phyloP scores from a whole-genome alignment of 1,140 invertebrate species.

The Pachyrhynchus sulphureomaculatus region DNA sequence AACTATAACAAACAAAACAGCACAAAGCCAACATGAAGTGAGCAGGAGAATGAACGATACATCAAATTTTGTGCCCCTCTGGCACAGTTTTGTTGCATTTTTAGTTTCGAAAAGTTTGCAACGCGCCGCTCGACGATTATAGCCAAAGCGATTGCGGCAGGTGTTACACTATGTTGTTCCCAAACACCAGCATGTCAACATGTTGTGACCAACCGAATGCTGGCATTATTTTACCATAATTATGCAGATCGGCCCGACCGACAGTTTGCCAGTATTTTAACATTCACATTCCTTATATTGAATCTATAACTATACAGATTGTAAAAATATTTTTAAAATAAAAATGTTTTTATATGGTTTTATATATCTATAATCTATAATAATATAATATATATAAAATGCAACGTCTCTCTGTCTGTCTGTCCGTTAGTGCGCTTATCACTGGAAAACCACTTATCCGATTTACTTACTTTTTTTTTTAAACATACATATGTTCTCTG shows the following conservation, averaged over 20 bases:
- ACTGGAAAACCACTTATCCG: no score
- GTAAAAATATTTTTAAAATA: no score
- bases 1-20: background rate
- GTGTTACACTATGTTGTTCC: constrained; percentile 6
- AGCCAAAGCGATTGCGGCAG: constrained; percentile 3
- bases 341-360: no score
- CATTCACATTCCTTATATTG: constrained; percentile 4
- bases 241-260: constrained; percentile 6
- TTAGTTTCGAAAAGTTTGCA: constrained; percentile 14
- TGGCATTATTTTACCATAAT: constrained; percentile 19
- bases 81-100: background rate
- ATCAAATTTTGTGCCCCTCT: background rate
- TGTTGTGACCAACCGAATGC: constrained; percentile 10
- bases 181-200: constrained; percentile 18
- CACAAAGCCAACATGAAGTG: background rate
- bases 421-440: no score
- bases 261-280: constrained; percentile 10
- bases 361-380: no score
- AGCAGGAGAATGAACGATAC: background rate
- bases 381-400: no score
- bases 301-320: background rate
- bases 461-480: no score
- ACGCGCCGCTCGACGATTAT: background rate
- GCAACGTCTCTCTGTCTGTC: no score
- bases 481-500: no score